phyloP scores from a whole-genome alignment of 2,888 invertebrate genomes.

The Petrolisthes cinctipes region DNA sequence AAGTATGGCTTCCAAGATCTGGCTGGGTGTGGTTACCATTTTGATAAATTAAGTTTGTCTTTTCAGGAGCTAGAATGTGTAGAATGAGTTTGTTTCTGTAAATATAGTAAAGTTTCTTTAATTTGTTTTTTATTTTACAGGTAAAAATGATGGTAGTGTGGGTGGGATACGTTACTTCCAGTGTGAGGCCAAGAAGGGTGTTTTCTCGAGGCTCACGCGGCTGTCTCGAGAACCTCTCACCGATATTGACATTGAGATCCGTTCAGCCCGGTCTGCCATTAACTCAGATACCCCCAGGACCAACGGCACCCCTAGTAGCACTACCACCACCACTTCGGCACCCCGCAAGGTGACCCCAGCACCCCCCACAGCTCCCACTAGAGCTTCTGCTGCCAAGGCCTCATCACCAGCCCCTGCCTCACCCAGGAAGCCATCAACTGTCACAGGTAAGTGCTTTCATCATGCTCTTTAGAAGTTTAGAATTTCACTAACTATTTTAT shows the following conservation, averaged over 20 bases:
- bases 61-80: too few species aligned
- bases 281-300: conserved; percentile 46
- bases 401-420: conserved; percentile 47
- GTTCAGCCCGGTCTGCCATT: conserved; percentile 8
- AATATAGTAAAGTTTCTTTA: too few species aligned
- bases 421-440: conserved; percentile 41
- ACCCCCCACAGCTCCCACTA: conserved; percentile 31
- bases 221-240: conserved; percentile 80
- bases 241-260: conserved; percentile 59
- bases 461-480: not conserved
- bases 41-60: too few species aligned
- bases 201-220: conserved; percentile 89
- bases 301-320: conserved; percentile 44
- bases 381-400: conserved; percentile 37
- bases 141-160: conserved; percentile 97
- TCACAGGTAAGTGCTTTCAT: conserved; percentile 20
- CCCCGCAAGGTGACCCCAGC: conserved; percentile 38
- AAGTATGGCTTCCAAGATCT: too few species aligned
- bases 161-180: conserved; percentile 93
- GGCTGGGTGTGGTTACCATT: too few species aligned
- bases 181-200: conserved; percentile 91
- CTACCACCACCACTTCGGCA: not conserved
- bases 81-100: not conserved
- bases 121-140: conserved; percentile 69
- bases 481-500: too few species aligned